These are phyloP conservation scores for Nymphalis c-album DNA, from an alignment of 2,888 invertebrate genomes.

Conservation along the genomic window DNA sequence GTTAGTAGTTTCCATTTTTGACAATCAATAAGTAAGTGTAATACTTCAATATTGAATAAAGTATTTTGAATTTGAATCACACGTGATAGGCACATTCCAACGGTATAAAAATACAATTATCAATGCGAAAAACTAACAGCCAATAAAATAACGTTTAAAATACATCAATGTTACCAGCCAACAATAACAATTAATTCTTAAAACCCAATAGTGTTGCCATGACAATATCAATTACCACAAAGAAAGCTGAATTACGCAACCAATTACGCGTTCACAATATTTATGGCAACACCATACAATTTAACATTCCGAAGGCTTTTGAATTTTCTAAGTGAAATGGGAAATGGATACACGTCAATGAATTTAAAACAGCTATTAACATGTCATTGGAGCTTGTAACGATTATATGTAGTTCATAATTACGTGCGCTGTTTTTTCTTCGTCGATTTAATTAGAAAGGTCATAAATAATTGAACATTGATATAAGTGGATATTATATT, in stretches of 20 bases:
- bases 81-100: no score
- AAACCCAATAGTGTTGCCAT: background rate
- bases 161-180: background rate
- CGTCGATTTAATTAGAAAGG: background rate
- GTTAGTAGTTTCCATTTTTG: no score
- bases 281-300: constrained; percentile 2
- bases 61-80: no score
- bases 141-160: no score
- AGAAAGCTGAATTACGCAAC: constrained; percentile 23
- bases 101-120: no score
- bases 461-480: no score
- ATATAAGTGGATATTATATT: no score
- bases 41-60: no score
- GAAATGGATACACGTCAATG: constrained; percentile 44
- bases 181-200: background rate
- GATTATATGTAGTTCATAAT: constrained; percentile 4
- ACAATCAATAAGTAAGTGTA: no score
- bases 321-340: constrained; percentile 52
- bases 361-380: constrained; percentile 39
- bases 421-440: background rate
- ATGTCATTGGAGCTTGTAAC: constrained; percentile 17
- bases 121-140: no score
- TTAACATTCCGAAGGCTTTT: constrained; percentile 22
- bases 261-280: constrained; percentile 25
- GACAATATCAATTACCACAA: constrained; percentile 10